These are phyloP conservation scores for Thyatira batis DNA, from an alignment of 2,888 invertebrate genomes.

Conservation along the genomic window DNA sequence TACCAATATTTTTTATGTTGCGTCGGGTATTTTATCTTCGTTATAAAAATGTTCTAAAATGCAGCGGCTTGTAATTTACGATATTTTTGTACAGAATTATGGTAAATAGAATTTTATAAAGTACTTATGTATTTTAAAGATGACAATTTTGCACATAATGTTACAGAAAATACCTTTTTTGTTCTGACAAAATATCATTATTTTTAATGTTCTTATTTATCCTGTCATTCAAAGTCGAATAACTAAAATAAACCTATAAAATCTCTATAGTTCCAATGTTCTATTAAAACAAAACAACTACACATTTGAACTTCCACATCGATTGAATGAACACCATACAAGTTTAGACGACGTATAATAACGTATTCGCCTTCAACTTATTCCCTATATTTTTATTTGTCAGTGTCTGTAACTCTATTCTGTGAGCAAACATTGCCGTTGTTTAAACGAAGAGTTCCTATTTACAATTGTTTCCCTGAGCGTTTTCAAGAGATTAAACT, in stretches of 20 bases:
- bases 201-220: no score
- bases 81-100: not conserved
- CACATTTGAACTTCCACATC: not conserved
- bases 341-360: not conserved
- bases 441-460: constrained; percentile 53
- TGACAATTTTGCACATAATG: not conserved
- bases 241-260: no score
- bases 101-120: not conserved
- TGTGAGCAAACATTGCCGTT: constrained; percentile 34
- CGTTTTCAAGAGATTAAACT: constrained; percentile 76
- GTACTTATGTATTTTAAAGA: no score
- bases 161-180: no score
- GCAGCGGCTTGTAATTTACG: not conserved
- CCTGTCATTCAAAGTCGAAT: no score
- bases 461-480: constrained; percentile 68
- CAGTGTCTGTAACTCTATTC: constrained; percentile 8
- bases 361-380: not conserved
- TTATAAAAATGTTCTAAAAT: not conserved
- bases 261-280: not conserved
- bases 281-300: not conserved
- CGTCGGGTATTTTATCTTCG: not conserved
- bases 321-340: not conserved
- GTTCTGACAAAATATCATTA: no score
- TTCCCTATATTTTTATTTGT: constrained; percentile 11
- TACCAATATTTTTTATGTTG: not conserved